phyloP scores from a whole-genome alignment of 2,113 vertebrate genomes.

The Sinocyclocheilus rhinocerous region DNA sequence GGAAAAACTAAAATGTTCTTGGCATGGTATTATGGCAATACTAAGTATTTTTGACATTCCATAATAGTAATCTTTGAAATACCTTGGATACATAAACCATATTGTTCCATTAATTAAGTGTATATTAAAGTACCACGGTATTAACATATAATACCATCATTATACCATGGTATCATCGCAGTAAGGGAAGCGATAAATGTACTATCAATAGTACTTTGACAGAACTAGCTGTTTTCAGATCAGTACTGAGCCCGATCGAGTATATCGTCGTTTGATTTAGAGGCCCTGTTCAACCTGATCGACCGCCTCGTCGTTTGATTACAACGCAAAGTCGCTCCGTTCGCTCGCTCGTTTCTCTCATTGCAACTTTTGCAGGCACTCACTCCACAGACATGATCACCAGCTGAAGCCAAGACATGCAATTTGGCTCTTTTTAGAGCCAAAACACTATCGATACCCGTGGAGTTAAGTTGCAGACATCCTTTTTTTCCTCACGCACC shows the following conservation, averaged over 20 bases:
- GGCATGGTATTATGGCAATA: background rate
- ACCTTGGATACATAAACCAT: background rate
- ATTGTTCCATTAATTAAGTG: background rate
- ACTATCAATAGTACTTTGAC: background rate
- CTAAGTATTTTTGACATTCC: background rate
- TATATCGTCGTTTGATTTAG: conserved; percentile 82
- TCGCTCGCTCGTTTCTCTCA: conserved; percentile 65
- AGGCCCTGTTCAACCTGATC: conserved; percentile 53
- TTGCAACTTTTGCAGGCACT: conserved; percentile 91
- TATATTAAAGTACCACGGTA: background rate
- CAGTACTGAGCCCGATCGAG: conserved; percentile 72
- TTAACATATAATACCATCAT: background rate
- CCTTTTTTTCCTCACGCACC: conserved; percentile 19
- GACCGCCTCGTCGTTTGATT: conserved; percentile 9
- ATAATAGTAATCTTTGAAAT: background rate
- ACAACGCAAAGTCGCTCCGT: conserved; percentile 81
- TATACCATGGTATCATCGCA: background rate
- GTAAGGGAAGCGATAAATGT: background rate
- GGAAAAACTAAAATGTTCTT: background rate
- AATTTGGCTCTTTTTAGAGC: conserved; percentile 72
- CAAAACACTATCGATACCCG: conserved; percentile 51
- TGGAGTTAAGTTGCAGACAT: conserved; percentile 53
- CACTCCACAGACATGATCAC: conserved; percentile 86
- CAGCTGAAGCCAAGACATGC: conserved; percentile 79
- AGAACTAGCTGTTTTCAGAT: background rate